These are phyloP conservation scores for Alviniconcha marisindica DNA, from an alignment of 1,140 invertebrate species.

Conservation along the genomic window DNA sequence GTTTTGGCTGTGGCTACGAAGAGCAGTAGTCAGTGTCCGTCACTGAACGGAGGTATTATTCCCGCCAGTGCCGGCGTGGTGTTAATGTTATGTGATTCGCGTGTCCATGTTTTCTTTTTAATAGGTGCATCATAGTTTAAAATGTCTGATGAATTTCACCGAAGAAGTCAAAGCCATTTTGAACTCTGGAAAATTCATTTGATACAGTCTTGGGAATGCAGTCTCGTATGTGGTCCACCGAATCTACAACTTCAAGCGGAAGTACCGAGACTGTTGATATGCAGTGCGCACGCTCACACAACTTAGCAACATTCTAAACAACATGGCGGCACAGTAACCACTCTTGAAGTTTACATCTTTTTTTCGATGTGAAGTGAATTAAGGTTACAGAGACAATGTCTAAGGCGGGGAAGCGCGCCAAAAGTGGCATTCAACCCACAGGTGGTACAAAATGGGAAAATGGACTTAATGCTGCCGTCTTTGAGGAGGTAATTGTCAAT, in stretches of 20 bases:
- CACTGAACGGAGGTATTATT: no score
- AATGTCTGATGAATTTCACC: no score
- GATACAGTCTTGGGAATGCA: no score
- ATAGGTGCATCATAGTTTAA: no score
- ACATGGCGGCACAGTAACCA: conserved; percentile 30
- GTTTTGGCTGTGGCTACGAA: no score
- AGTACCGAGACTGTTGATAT: neutral
- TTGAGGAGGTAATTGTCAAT: conserved; percentile 68
- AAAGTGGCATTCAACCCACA: conserved; percentile 59
- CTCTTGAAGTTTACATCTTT: neutral
- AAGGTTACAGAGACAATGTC: conserved; percentile 56
- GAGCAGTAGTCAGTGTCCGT: no score
- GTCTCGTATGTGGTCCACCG: neutral
- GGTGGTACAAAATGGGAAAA: conserved; percentile 67
- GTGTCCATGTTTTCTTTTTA: no score
- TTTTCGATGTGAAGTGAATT: conserved; percentile 11
- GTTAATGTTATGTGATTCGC: no score
- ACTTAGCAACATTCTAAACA: conserved; percentile 33
- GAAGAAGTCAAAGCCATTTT: no score
- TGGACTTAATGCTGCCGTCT: conserved; percentile 54
- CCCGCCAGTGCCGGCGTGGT: no score
- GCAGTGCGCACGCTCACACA: conserved; percentile 22
- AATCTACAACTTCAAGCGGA: neutral
- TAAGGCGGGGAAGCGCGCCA: conserved; percentile 66
- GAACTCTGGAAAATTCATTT: neutral